phyloP scores from a whole-genome alignment of 2,888 invertebrate species.

The Choreutis nemorana region DNA sequence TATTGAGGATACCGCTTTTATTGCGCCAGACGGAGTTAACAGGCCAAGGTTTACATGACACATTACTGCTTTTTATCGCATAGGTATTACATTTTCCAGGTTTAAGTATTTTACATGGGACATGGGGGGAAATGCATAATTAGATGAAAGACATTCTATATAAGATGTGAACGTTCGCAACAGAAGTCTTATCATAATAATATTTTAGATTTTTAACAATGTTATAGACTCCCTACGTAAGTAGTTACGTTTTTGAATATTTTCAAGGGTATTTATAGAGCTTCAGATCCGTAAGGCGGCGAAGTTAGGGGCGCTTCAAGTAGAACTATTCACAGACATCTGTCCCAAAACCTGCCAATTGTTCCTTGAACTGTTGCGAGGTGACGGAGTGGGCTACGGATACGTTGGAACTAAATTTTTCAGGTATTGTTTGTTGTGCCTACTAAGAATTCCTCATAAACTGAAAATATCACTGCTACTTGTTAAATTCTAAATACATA shows the following conservation, averaged over 20 bases:
- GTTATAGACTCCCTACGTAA: not conserved
- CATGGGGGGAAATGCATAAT: too few relatives aligned
- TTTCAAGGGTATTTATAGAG: conserved; percentile 27
- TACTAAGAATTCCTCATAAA: not conserved
- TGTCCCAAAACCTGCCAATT: conserved; percentile 38
- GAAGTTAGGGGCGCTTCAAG: conserved; percentile 24
- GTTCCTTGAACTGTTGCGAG: conserved; percentile 34
- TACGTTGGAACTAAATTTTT: conserved; percentile 47
- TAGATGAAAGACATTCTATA: too few relatives aligned
- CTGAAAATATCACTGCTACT: too few relatives aligned
- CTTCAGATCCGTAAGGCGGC: conserved; percentile 24
- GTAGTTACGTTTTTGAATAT: not conserved
- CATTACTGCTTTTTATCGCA: too few relatives aligned
- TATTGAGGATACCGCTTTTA: conserved; percentile 30
- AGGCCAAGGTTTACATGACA: conserved; percentile 46
- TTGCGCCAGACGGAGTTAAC: conserved; percentile 19
- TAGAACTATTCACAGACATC: conserved; percentile 39
- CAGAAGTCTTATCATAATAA: too few relatives aligned
- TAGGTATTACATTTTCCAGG: too few relatives aligned
- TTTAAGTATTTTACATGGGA: too few relatives aligned
- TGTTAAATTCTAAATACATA: too few relatives aligned
- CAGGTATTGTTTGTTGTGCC: conserved; percentile 22
- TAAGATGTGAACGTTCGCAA: too few relatives aligned
- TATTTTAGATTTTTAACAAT: too few relatives aligned
- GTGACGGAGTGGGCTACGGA: conserved; percentile 30